Conservation (phyloP, 1,140 invertebrate genomes). For the Ostrea edulis region DNA sequence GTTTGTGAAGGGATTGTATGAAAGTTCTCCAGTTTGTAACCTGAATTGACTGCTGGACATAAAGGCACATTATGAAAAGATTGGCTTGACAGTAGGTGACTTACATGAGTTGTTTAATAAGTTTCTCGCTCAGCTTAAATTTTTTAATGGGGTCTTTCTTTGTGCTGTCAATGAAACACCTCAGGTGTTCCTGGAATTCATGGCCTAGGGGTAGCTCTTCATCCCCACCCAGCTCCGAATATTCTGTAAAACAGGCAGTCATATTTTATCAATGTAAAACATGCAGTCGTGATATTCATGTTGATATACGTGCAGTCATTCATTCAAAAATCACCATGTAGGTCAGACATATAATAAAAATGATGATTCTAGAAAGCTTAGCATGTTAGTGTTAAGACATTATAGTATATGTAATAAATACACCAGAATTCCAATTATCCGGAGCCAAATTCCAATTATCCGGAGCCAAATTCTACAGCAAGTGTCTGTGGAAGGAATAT, state of each 20-base stretch:
- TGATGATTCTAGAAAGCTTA: too few relatives aligned
- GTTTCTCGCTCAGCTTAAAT: conserved; percentile 65
- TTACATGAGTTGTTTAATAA: conserved; percentile 71
- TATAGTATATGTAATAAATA: too few relatives aligned
- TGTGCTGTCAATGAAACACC: conserved; percentile 62
- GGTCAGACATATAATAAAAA: not conserved
- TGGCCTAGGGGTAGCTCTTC: conserved; percentile 70
- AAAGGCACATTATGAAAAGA: too few relatives aligned
- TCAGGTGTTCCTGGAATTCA: conserved; percentile 70
- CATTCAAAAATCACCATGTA: not conserved
- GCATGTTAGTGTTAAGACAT: too few relatives aligned
- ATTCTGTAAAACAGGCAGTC: conserved; percentile 57
- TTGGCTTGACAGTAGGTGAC: conserved; percentile 30
- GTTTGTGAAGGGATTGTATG: too few relatives aligned
- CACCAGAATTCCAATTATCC: too few relatives aligned
- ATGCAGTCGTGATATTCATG: not conserved
- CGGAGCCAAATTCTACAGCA: too few relatives aligned
- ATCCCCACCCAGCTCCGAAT: conserved; percentile 70
- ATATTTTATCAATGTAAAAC: not conserved
- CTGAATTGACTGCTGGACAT: too few relatives aligned
- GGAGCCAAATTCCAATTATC: too few relatives aligned
- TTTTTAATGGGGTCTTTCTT: conserved; percentile 47
- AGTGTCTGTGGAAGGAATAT: too few relatives aligned
- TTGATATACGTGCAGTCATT: not conserved
- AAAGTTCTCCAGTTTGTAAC: too few relatives aligned